Percentiles rank a stretch among this genome's conserved stretches.
Evolutionary conservation across 1,140 invertebrate genomes (phyloP).

Genomic region (Papilio polyxenes): DNA sequence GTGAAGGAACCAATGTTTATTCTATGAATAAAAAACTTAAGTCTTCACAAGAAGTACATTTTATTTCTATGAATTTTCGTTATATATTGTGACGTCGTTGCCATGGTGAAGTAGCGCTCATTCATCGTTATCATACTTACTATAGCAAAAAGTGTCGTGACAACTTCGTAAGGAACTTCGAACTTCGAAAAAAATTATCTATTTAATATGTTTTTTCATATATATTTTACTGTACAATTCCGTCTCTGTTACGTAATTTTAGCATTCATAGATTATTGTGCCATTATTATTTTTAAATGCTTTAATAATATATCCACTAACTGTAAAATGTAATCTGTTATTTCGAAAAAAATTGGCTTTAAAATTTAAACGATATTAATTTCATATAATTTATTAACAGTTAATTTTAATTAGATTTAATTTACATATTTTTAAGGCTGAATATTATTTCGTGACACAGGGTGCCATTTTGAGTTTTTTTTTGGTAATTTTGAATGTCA

Average conservation of each 20-base stretch:
- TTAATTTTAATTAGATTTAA: constrained; percentile 44
- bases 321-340: not conserved
- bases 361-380: constrained; percentile 32
- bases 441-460: constrained; percentile 59
- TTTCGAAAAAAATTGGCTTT: constrained; percentile 13
- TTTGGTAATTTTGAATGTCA: constrained; percentile 2
- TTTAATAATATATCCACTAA: constrained; percentile 20
- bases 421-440: constrained; percentile 53
- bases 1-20: no score
- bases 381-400: constrained; percentile 62
- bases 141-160: no score
- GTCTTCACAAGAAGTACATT: no score
- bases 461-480: constrained; percentile 61
- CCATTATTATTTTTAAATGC: constrained; percentile 33
- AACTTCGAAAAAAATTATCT: constrained; percentile 8
- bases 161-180: no score
- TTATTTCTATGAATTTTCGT: no score
- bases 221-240: constrained; percentile 23
- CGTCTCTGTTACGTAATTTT: constrained; percentile 28
- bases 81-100: no score
- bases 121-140: no score
- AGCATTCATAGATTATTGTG: constrained; percentile 34
- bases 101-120: no score
- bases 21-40: no score
- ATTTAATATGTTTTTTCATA: not conserved